Evolutionary conservation across 1,140 invertebrate species (phyloP), one percentile per base, ranked within the genome.

Genomic region (Dendroctonus valens): DNA sequence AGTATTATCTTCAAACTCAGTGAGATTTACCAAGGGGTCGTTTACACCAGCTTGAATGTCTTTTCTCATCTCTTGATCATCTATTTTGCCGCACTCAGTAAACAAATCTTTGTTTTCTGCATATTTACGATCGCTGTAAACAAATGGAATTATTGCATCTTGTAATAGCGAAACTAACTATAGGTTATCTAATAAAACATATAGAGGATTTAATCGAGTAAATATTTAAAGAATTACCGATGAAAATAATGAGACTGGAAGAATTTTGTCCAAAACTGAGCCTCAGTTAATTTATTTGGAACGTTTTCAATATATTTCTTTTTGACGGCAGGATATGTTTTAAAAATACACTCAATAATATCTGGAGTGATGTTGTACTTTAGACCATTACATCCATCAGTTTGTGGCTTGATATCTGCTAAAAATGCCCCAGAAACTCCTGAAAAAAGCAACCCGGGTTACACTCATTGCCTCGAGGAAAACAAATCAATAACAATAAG

Each of bases 181-280:
- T 9, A 39, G 38, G 41, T 38, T 44, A n/a, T 44, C 7, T 7
- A 44, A 7, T 7, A 44, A 44, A 7, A 44, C n/a, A n/a, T 7
- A 44, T 44, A 7, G 42, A n/a, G 42, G 7, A 44, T 44, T 49
- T 51, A 65, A 48, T 59, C 60, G 6, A 66, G 38, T 50, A 59
- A 38, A 39, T 42, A 51, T 41, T 65, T 5, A 41, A 12, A 41
- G 9, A 6, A 14, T 42, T 77, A 84, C 83, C 86, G 82, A 83
- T 99, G 96, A 86, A 99, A 99, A 83, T 99, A 99, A 84, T 99
- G 97, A 14, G 96, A 99, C 78, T 99, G 97, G 82, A 99, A 99
- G 81, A 99, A 99, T 73, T 97, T 93, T 8, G 94, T 97, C 98
- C 98, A 99, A 83, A 99, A 99, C 76, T 98, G 95, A 2, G 91